Evolutionary conservation across 1,140 invertebrate genomes (phyloP).

Genomic region (Pseudobourletiella spinata): DNA sequence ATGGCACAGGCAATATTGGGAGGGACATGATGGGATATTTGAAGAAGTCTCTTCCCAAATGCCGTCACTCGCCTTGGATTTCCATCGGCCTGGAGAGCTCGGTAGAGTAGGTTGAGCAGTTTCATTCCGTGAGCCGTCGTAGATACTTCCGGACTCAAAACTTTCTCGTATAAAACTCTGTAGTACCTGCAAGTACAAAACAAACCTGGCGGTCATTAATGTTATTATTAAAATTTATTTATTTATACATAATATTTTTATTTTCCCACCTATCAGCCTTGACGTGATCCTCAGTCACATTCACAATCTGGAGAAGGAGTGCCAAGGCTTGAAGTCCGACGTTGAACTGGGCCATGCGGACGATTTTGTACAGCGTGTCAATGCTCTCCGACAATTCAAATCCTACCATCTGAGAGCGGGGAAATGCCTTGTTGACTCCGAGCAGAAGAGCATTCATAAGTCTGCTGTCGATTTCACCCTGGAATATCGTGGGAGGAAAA

Average conservation of each 20-base stretch:
- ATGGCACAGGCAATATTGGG: constrained; percentile 61
- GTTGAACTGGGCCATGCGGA: constrained; percentile 72
- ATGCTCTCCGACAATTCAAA: constrained; percentile 54
- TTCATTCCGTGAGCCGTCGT: constrained; percentile 65
- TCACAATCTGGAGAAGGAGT: constrained; percentile 73
- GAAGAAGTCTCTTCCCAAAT: constrained; percentile 83
- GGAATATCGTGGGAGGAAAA: constrained; percentile 28
- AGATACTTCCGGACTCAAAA: constrained; percentile 66
- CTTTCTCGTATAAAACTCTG: constrained; percentile 75
- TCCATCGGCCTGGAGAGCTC: constrained; percentile 70
- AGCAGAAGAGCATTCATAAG: constrained; percentile 84
- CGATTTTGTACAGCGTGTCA: constrained; percentile 77
- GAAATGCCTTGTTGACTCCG: constrained; percentile 80
- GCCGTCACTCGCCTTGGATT: constrained; percentile 61
- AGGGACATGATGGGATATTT: constrained; percentile 54
- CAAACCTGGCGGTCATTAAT: too few relatives aligned
- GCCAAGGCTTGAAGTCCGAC: constrained; percentile 78
- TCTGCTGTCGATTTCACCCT: constrained; percentile 82
- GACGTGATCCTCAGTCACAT: constrained; percentile 44
- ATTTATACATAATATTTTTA: constrained; percentile 1
- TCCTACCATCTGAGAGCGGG: constrained; percentile 55
- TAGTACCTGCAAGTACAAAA: constrained; percentile 67
- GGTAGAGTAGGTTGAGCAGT: constrained; percentile 78
- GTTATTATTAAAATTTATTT: too few relatives aligned
- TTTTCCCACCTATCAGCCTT: constrained; percentile 47